phyloP scores from a whole-genome alignment of 2,888 invertebrate genomes.

The Baronia brevicornis region DNA sequence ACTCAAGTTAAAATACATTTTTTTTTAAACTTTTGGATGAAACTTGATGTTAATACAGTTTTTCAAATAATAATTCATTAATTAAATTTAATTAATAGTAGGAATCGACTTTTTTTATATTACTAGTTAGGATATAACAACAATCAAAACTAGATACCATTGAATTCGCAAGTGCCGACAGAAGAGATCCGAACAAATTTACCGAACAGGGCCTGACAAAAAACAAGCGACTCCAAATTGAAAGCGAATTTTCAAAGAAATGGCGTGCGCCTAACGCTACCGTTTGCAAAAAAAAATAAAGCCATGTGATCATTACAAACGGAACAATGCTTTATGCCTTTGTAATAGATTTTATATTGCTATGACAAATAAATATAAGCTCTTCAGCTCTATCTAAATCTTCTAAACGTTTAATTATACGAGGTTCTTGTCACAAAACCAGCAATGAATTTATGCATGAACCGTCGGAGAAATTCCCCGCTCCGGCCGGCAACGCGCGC shows the following conservation, averaged over 20 bases:
- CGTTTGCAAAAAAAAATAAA: constrained; percentile 40
- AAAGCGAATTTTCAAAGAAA: constrained; percentile 49
- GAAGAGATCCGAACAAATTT: constrained; percentile 29
- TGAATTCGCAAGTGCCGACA: constrained; percentile 10
- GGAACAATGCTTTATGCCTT: constrained; percentile 34
- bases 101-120: too few species aligned
- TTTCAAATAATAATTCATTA: too few species aligned
- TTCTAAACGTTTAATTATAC: constrained; percentile 62
- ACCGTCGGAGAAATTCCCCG: constrained; percentile 50
- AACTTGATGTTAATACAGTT: too few species aligned
- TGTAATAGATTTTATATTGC: constrained; percentile 26
- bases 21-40: too few species aligned
- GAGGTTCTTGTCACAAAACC: constrained; percentile 47
- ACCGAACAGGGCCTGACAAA: constrained; percentile 34
- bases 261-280: constrained; percentile 43
- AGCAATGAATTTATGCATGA: constrained; percentile 73
- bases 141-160: too few species aligned
- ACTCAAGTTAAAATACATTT: too few species aligned
- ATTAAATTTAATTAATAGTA: too few species aligned
- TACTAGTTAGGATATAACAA: too few species aligned
- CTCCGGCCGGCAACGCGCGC: constrained; percentile 34
- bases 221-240: constrained; percentile 35
- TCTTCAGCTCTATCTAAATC: constrained; percentile 41
- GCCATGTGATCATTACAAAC: constrained; percentile 12
- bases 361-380: constrained; percentile 20